Conservation (phyloP, 2,888 invertebrate genomes). For the Altica lythri region DNA sequence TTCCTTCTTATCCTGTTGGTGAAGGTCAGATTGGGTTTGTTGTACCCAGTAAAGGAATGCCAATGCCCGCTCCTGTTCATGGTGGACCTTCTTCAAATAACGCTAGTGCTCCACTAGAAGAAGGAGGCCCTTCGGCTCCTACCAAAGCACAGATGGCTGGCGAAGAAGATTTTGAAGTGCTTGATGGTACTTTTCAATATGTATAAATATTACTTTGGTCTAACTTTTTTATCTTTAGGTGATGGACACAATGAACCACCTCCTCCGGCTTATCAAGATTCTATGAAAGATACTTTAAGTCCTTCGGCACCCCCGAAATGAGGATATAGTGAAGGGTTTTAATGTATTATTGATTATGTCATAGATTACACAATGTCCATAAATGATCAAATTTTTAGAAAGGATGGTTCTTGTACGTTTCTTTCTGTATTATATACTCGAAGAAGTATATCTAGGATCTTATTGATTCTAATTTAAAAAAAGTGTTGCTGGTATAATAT, state of each 20-base stretch:
- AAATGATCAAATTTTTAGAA: neutral
- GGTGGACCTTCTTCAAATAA: conserved; percentile 8
- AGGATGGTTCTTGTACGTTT: neutral
- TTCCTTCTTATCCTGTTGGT: conserved; percentile 22
- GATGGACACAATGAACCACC: conserved; percentile 10
- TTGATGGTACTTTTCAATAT: conserved; percentile 10
- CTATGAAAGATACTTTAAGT: conserved; percentile 9
- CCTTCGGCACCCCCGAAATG: conserved; percentile 20
- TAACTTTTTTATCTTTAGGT: conserved; percentile 4
- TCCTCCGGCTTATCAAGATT: conserved; percentile 10
- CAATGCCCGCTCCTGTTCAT: conserved; percentile 14
- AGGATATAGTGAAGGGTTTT: neutral
- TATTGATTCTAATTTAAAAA: too few species aligned
- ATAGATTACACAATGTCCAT: neutral
- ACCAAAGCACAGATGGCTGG: conserved; percentile 22
- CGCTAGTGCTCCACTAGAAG: conserved; percentile 17
- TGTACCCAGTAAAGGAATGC: conserved; percentile 4
- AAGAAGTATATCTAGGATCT: too few species aligned
- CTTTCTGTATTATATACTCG: neutral
- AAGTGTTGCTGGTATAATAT: too few species aligned
- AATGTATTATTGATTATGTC: neutral
- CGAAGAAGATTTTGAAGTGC: conserved; percentile 10
- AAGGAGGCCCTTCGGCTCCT: conserved; percentile 26
- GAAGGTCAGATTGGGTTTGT: too few species aligned
- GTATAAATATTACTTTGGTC: neutral